A percentile compares a stretch with the other conserved stretches of the same genome.
These are phyloP conservation scores for Drosophila littoralis DNA, from an alignment of 1,140 invertebrate species.

Conservation along the genomic window DNA sequence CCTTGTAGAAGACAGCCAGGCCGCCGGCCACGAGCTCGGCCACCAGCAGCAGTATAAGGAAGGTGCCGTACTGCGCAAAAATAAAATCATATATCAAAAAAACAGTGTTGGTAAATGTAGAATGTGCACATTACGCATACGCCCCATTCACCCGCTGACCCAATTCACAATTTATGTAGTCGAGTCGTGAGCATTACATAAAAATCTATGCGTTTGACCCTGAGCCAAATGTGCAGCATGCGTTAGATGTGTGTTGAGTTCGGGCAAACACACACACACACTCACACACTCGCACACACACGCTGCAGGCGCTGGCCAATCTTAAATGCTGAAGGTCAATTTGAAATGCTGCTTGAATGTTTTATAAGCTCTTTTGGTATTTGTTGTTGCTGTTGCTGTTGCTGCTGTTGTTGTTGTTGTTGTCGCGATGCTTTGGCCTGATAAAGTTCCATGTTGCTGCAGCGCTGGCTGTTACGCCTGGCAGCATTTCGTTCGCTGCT, in stretches of 20 bases:
- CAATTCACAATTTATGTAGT: constrained; percentile 46
- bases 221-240: constrained; percentile 76
- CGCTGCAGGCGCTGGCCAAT: constrained; percentile 32
- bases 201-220: constrained; percentile 68
- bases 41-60: constrained; percentile 89
- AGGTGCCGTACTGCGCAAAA: constrained; percentile 88
- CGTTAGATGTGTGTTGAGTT: constrained; percentile 61
- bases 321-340: constrained; percentile 71
- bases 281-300: constrained; percentile 21
- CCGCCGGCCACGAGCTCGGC: constrained; percentile 90
- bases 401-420: constrained; percentile 16
- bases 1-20: constrained; percentile 89
- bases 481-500: constrained; percentile 49
- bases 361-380: constrained; percentile 58
- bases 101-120: constrained; percentile 12
- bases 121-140: constrained; percentile 35
- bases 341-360: constrained; percentile 62
- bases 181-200: constrained; percentile 57
- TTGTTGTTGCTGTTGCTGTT: constrained; percentile 30
- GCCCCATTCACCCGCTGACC: constrained; percentile 54
- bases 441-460: constrained; percentile 53
- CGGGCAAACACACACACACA: constrained; percentile 10
- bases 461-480: constrained; percentile 38
- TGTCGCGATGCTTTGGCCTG: constrained; percentile 54
- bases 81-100: background rate